Evolutionary conservation across 1,140 invertebrate species (phyloP), one percentile per base, ranked within the genome.

Genomic region (Drosophila pallidifrons): DNA sequence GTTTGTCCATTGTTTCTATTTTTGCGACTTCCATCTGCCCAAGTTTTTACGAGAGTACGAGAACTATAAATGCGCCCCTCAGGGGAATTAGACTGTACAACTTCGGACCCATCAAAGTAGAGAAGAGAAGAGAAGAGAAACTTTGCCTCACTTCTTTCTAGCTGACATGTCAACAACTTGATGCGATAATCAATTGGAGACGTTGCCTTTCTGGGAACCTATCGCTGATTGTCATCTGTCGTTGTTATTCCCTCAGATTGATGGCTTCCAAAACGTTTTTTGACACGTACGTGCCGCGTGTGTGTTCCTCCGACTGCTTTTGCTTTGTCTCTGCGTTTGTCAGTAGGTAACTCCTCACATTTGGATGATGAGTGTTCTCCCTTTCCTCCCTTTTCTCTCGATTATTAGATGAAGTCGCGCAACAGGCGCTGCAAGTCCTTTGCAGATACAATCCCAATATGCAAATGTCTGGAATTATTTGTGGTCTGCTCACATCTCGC

Each of bases 231-330:
- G 75, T 65, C 75, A 75, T 63, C 63, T 72, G 72, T 71, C 77
- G 72, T 54, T 79, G 60, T 52, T 73, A 28, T 69, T 38, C 46
- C 77, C 32, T 15, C 64, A 73, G 77, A 81, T 81, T 81, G 77
- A 81, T 81, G 72, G 72, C 65, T 65, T 68, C 64, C 72, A 75
- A 70, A 81, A 71, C 57, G 76, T 35, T 76, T 81, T 72, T 69
- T 72, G 67, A 72, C 79, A 79, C 61, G 73, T 68, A 76, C 76
- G 77, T 77, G 63, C 65, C 38, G 67, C 60, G 43, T 63, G 52
- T 70, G 57, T 32, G 20, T 45, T 10, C 35, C 8, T 32, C 5
- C 32, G 5, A 1, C 1, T 43, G 25, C 58, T 46, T 51, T 1
- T 51, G 1, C 6, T 20, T 57, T 72, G 68, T 71, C 10, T 35